Evolutionary conservation across 2,888 invertebrate species (phyloP).

Genomic region (Keiferia lycopersicella): DNA sequence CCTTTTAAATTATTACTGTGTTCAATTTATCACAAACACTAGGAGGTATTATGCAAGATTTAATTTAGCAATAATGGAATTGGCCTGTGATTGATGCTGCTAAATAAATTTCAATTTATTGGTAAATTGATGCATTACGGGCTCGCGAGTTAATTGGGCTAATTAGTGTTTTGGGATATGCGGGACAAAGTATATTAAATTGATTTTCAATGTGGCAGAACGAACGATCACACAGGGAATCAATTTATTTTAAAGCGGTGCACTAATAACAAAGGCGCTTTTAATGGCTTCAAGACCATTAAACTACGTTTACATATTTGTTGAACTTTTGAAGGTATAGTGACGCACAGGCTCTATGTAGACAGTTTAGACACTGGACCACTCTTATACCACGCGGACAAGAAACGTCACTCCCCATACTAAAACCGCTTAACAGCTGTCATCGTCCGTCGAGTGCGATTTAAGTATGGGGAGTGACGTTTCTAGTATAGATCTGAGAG

Average conservation of each 20-base stretch:
- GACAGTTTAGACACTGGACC: too few species aligned
- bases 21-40: constrained; percentile 7
- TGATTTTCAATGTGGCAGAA: constrained; percentile 34
- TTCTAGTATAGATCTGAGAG: too few species aligned
- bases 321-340: too few species aligned
- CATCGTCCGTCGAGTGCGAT: too few species aligned
- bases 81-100: constrained; percentile 43
- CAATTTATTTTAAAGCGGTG: not conserved
- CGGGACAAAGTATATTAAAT: constrained; percentile 35
- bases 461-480: too few species aligned
- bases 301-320: too few species aligned
- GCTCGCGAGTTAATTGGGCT: constrained; percentile 51
- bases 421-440: too few species aligned
- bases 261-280: not conserved
- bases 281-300: not conserved
- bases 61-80: constrained; percentile 41
- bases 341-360: too few species aligned
- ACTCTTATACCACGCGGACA: too few species aligned
- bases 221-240: constrained; percentile 1
- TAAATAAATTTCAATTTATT: constrained; percentile 54
- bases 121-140: constrained; percentile 46
- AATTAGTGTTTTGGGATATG: constrained; percentile 45
- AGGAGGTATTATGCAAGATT: constrained; percentile 31
- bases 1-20: not conserved
- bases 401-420: too few species aligned